Percentiles rank a stretch among this genome's conserved stretches.
These are phyloP conservation scores for Benthosema pterotum DNA, from an alignment of 2,797 vertebrate genomes.

Conservation along the genomic window DNA sequence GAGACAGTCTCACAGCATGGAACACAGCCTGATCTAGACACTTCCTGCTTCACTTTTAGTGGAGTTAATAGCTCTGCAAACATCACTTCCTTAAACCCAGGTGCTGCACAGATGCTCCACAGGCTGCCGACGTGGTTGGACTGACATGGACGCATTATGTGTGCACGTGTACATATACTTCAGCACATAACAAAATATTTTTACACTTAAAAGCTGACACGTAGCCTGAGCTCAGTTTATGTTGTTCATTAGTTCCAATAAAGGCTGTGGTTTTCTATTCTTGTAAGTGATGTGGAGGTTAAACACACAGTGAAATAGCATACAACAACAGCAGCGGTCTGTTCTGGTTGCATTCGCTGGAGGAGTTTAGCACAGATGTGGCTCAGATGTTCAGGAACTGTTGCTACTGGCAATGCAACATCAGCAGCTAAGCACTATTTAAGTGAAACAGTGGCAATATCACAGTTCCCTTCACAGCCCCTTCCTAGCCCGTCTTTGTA, in stretches of 20 bases:
- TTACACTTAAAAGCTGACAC: not conserved
- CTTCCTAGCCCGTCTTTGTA: too few relatives aligned
- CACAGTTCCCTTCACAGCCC: too few relatives aligned
- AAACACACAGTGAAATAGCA: slow-evolving; percentile 1
- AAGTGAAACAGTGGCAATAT: too few relatives aligned
- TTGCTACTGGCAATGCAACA: slow-evolving; percentile 34
- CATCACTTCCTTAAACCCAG: slow-evolving; percentile 49
- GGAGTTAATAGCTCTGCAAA: slow-evolving; percentile 62
- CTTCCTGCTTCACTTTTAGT: slow-evolving; percentile 72
- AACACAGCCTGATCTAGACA: slow-evolving; percentile 40
- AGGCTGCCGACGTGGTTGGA: slow-evolving; percentile 52
- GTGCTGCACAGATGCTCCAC: slow-evolving; percentile 77
- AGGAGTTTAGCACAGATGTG: slow-evolving; percentile 27
- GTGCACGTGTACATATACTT: not conserved
- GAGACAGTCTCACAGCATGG: slow-evolving; percentile 65
- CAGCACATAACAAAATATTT: not conserved
- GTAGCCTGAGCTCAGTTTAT: not conserved
- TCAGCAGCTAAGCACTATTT: slow-evolving; percentile 21
- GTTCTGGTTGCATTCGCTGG: not conserved
- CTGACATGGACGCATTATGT: slow-evolving; percentile 14
- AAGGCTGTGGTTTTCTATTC: not conserved
- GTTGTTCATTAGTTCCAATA: slow-evolving; percentile 3
- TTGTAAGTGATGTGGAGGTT: slow-evolving; percentile 3
- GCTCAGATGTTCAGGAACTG: slow-evolving; percentile 20
- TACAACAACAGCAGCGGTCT: slow-evolving; percentile 1